Percentiles rank a stretch among this genome's conserved stretches.
Evolutionary conservation across 30 jellyfish, hydroid and myxozoan genomes (phyloP).

Genomic region (Cassiopea xamachana): DNA sequence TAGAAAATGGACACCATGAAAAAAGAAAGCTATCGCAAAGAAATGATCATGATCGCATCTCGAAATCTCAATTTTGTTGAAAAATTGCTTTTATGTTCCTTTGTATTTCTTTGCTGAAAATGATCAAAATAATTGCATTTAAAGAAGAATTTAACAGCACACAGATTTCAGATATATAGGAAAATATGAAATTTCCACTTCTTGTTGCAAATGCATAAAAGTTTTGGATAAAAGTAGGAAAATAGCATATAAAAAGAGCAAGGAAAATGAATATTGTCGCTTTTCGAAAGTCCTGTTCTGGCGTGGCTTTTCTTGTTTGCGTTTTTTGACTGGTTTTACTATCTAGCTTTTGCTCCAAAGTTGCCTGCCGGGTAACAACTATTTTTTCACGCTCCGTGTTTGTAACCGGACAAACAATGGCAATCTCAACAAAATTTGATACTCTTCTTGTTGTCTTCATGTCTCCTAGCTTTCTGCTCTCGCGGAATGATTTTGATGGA

Average conservation of each 20-base stretch:
- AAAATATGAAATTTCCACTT: too few species aligned
- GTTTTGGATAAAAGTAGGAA: not conserved
- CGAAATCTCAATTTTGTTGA: not conserved
- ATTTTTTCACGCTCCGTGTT: too few species aligned
- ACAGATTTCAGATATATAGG: not conserved
- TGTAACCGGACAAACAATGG: not conserved
- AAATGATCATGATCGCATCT: too few species aligned
- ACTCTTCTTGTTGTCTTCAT: too few species aligned
- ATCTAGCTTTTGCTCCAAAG: not conserved
- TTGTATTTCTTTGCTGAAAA: not conserved
- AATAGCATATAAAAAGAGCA: not conserved
- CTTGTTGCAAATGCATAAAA: not conserved
- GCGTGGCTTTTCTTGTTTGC: not conserved
- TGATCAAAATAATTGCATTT: not conserved
- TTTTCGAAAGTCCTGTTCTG: slow-evolving; percentile 4
- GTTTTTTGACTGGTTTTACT: not conserved
- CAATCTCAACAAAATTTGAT: too few species aligned
- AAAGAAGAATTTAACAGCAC: not conserved
- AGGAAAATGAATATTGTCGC: not conserved
- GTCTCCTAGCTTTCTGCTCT: too few species aligned
- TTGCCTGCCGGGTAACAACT: not conserved
- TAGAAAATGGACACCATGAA: too few species aligned
- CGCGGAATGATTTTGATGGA: too few species aligned
- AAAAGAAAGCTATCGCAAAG: too few species aligned
- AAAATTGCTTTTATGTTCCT: not conserved